Evolutionary conservation across 2,888 invertebrate genomes (phyloP), one percentile per base, ranked within the genome.

Genomic region (Sarcophaga subvicina): DNA sequence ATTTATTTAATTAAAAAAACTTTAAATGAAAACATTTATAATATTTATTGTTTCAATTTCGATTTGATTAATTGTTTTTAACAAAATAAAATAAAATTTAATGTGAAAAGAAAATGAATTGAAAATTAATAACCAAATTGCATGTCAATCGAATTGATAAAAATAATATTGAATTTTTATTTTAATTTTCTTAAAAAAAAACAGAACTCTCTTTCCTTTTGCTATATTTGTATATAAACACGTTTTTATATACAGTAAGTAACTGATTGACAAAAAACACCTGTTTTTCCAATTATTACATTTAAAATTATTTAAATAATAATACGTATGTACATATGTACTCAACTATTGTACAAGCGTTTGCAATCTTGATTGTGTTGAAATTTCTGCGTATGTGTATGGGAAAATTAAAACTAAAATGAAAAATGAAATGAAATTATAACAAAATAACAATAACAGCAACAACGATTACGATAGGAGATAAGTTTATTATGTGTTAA

Each of bases 401-500:
- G 2, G 0, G 22, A 47, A 63, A n/a, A 20, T 22, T n/a, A 64
- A 45, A 5, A 27, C 59, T 37, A 37, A 77, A 17, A n/a, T 22
- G 20, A 25, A 67, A 60, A 37, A 37, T 37, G 10, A 37, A 37
- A 37, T 37, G 37, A 37, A 37, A 37, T 37, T 37, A 37, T 37
- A 37, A 37, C 37, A 37, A 37, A 37, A 37, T 37, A 37, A 37
- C 37, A 37, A 37, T 37, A 37, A 37, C 37, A 37, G 37, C 37
- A 37, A 37, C 37, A 37, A 37, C 37, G 37, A 37, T 37, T 37
- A 37, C 37, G 37, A 37, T 37, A 45, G 3, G 0, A 45, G 17
- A 80, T 54, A 47, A 67, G 27, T 60, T 80, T 60, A 67, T 67
- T 73, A 66, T 60, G 66, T 60, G 64, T 67, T 80, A 45, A 80